phyloP scores from a whole-genome alignment of 2,888 invertebrate species.

The Oscheius sp. region DNA sequence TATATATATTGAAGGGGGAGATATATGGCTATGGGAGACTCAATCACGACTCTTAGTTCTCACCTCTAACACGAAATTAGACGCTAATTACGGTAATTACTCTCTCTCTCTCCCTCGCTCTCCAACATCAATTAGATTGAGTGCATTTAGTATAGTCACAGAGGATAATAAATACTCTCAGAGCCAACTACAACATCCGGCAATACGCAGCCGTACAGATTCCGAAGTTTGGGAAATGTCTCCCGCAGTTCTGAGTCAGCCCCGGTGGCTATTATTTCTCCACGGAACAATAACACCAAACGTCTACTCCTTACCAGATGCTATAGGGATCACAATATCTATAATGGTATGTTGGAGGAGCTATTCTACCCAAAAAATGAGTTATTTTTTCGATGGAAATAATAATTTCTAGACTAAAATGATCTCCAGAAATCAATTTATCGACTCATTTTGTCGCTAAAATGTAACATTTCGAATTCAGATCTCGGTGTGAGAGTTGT shows the following conservation, averaged over 20 bases:
- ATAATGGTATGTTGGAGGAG: constrained; percentile 45
- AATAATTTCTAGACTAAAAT: no score
- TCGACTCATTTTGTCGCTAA: no score
- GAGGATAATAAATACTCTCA: no score
- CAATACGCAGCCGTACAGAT: not conserved
- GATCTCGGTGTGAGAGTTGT: constrained; percentile 77
- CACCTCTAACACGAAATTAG: constrained; percentile 6
- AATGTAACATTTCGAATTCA: constrained; percentile 29
- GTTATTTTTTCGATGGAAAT: no score
- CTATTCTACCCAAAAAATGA: no score
- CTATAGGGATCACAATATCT: constrained; percentile 74
- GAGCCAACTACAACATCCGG: no score
- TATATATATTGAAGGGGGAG: not conserved
- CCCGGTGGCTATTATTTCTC: not conserved
- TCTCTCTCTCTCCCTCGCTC: not conserved
- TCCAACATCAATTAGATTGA: not conserved
- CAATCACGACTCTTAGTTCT: constrained; percentile 18
- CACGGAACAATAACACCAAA: constrained; percentile 71
- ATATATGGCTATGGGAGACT: not conserved
- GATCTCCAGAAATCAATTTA: no score
- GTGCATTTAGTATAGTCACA: no score
- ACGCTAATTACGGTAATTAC: constrained; percentile 4
- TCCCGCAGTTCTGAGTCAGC: not conserved
- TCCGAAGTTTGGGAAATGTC: constrained; percentile 10
- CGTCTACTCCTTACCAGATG: constrained; percentile 75